phyloP scores from a whole-genome alignment of 2,797 vertebrate genomes.

The Crocidura indochinensis region DNA sequence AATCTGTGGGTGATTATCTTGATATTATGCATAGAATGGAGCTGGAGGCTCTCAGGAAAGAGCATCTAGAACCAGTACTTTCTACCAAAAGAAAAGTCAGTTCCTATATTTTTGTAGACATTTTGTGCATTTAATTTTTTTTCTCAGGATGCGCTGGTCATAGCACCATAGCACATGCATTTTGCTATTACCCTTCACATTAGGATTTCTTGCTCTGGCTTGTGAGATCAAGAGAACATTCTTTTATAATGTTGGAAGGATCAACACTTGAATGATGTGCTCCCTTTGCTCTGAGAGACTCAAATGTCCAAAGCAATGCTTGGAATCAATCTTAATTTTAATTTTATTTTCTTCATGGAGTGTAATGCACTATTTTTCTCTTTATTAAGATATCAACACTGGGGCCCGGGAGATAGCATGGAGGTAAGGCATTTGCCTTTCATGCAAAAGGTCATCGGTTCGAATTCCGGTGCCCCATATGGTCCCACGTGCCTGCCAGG shows the following conservation, averaged over 20 bases:
- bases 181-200: not conserved
- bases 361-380: not conserved
- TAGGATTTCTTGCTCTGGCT: not conserved
- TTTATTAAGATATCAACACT: not conserved
- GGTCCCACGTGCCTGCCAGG: too few relatives aligned
- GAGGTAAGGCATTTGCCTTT: too few relatives aligned
- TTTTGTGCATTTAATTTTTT: too few relatives aligned
- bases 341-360: slow-evolving; percentile 25
- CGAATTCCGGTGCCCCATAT: too few relatives aligned
- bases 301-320: not conserved
- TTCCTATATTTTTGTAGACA: not conserved
- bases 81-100: not conserved
- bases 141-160: not conserved
- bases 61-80: rapidly evolving
- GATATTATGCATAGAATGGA: not conserved
- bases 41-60: not conserved
- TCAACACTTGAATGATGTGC: not conserved
- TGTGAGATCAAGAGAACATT: not conserved
- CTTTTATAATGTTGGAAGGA: not conserved
- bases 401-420: too few relatives aligned
- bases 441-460: too few relatives aligned
- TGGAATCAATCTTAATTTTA: slow-evolving; percentile 33
- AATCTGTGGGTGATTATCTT: not conserved
- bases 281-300: slow-evolving; percentile 52
- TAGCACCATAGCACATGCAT: rapidly evolving